phyloP scores from a whole-genome alignment of 2,113 vertebrate species.

The Daphoenositta chrysoptera region DNA sequence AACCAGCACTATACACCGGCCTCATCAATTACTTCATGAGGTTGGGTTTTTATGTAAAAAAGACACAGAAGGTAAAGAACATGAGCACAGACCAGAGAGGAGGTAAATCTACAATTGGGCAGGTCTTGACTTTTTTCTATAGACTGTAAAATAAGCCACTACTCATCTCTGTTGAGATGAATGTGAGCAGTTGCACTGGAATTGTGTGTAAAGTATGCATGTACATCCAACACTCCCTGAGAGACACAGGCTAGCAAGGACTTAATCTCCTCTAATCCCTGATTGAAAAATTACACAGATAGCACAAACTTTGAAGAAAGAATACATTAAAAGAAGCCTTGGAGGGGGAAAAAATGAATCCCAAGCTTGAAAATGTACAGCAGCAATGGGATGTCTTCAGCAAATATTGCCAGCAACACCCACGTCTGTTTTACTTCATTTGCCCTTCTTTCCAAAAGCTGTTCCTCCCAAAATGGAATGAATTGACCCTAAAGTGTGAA shows the following conservation, averaged over 20 bases:
- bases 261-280: conserved; percentile 49
- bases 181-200: not conserved
- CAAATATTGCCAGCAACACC: not conserved
- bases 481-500: not conserved
- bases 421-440: not conserved
- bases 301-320: conserved; percentile 44
- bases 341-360: not conserved
- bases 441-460: not conserved
- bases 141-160: not conserved
- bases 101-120: not conserved
- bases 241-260: not conserved
- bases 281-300: conserved; percentile 47
- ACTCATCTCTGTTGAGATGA: not conserved
- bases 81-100: not conserved
- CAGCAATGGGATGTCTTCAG: not conserved
- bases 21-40: not conserved
- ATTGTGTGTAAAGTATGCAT: not conserved
- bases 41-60: not conserved
- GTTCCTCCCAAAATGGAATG: not conserved
- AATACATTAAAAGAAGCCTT: conserved; percentile 23
- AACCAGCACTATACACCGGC: not conserved
- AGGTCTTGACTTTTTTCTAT: not conserved
- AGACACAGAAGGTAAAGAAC: not conserved
- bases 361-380: not conserved
- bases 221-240: not conserved